Evolutionary conservation across 1,140 invertebrate genomes (phyloP), one percentile per base, ranked within the genome.

Genomic region (Scaptomyza montana): DNA sequence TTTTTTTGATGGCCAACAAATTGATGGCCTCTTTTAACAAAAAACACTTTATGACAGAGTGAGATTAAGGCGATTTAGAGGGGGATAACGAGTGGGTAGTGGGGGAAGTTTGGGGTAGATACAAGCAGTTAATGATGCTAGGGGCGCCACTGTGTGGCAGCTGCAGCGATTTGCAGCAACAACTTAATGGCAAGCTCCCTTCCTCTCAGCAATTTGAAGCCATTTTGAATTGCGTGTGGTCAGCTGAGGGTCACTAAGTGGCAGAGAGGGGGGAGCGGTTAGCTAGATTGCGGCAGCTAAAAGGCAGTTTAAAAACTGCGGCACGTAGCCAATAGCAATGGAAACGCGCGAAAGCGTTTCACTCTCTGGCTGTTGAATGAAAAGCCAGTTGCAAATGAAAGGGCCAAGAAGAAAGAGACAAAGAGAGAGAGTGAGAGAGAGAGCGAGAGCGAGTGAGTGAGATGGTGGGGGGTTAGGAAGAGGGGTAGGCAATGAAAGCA

Each of bases 301-400:
- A 80, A 80, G 80, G 69, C 81, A 85, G 81, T 80, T 80, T 85
- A 86, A 80, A 61, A 86, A 86, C 70, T 86, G 81, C 55, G 80
- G 80, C 80, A 82, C 80, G 80, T 82, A 84, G 74, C 69, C 62
- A 57, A 10, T 65, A 62, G 68, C 53, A 65, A 71, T 82, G 77
- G 84, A 46, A n/a, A 43, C 76, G 81, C 80, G 80, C 80, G 81
- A 85, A 80, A 86, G 77, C 80, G 77, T 84, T 69, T 73, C 80
- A 55, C 55, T 84, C 67, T 76, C 80, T 76, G 67, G 77, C 77
- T 67, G 30, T 6, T 62, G 80, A 1, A 25, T 25, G 21, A 25
- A 25, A 25, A 4, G 21, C 21, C 81, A 86, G 85, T 85, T 80
- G 85, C 80, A 85, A 85, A 85, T 80, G 80, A 84, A 84, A 67